These are phyloP conservation scores for Cephalopholis sonnerati DNA, from an alignment of 2,113 vertebrate species.

Conservation along the genomic window DNA sequence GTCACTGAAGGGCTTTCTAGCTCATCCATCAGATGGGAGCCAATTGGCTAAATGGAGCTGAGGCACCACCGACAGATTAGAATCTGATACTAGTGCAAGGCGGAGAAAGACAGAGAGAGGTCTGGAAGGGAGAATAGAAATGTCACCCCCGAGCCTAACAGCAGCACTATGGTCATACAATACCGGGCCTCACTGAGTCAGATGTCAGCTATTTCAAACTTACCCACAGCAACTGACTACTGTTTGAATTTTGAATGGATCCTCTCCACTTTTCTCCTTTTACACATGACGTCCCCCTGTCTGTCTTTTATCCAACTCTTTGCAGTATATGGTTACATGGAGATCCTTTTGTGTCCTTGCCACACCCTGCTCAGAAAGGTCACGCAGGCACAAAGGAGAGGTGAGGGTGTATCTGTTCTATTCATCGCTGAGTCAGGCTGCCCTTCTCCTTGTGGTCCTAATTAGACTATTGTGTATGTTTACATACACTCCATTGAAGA, in stretches of 20 bases:
- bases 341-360: conserved; percentile 73
- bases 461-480: conserved; percentile 71
- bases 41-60: conserved; percentile 66
- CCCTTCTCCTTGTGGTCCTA: conserved; percentile 54
- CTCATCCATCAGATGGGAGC: conserved; percentile 61
- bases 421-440: conserved; percentile 45
- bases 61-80: conserved; percentile 69
- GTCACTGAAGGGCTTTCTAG: conserved; percentile 44
- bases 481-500: conserved; percentile 59
- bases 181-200: conserved; percentile 70
- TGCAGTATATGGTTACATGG: conserved; percentile 79
- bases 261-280: conserved; percentile 73
- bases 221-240: conserved; percentile 67
- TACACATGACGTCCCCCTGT: conserved; percentile 72
- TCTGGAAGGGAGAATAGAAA: conserved; percentile 64
- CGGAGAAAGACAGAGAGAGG: conserved; percentile 13
- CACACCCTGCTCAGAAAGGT: conserved; percentile 74
- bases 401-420: conserved; percentile 70
- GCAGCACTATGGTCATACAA: conserved; percentile 68
- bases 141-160: conserved; percentile 71
- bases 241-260: conserved; percentile 75
- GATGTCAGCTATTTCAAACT: conserved; percentile 77
- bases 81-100: conserved; percentile 68
- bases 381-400: conserved; percentile 66
- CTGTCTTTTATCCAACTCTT: conserved; percentile 74